phyloP scores from a whole-genome alignment of 2,888 invertebrate species.

The Leptopterna dolabrata region DNA sequence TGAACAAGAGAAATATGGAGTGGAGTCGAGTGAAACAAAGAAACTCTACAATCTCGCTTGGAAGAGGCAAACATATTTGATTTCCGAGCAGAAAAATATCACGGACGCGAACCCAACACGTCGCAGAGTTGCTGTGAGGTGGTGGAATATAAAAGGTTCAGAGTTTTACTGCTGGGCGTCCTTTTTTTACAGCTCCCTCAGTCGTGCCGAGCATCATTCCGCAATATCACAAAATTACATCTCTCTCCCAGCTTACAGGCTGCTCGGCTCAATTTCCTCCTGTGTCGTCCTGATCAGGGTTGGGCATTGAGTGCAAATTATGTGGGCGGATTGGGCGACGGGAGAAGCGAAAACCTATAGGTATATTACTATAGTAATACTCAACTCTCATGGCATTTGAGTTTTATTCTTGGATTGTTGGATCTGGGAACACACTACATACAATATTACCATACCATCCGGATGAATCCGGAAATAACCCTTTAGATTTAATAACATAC shows the following conservation, averaged over 20 bases:
- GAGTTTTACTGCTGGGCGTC: slow-evolving; percentile 32
- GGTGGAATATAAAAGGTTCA: slow-evolving; percentile 31
- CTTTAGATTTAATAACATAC: no score
- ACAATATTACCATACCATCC: no score
- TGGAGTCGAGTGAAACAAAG: background rate
- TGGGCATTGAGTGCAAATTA: background rate
- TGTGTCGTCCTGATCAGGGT: background rate
- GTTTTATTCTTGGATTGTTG: no score
- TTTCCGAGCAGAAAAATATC: slow-evolving; percentile 3
- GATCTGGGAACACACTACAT: no score
- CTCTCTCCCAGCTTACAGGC: background rate
- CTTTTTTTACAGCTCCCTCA: slow-evolving; percentile 36
- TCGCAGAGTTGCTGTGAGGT: background rate
- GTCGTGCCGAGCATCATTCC: slow-evolving; percentile 20
- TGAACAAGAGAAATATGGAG: background rate
- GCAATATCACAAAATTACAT: slow-evolving; percentile 34
- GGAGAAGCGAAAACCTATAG: background rate
- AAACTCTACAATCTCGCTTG: background rate
- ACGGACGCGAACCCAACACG: background rate
- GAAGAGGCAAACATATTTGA: slow-evolving; percentile 9
- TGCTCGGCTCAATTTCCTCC: background rate
- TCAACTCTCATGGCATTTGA: no score
- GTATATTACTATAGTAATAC: background rate
- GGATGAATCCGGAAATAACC: no score
- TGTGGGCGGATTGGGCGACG: background rate